phyloP scores from a whole-genome alignment of 2,888 invertebrate species.

The Nomada fucata region DNA sequence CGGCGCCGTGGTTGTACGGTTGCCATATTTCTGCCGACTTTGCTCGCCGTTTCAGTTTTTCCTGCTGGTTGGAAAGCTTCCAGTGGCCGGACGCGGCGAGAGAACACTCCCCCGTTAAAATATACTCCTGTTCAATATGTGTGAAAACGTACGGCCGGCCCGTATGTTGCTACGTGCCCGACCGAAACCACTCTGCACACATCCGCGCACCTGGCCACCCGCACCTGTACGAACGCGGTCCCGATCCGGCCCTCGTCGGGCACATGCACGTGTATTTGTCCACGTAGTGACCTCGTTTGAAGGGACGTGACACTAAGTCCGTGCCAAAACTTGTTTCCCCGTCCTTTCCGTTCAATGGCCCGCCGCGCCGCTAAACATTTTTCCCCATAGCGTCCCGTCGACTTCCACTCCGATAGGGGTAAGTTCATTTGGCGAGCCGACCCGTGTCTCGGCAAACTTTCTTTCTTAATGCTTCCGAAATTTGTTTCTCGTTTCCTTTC shows the following conservation, averaged over 20 bases:
- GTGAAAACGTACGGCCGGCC: slow-evolving; percentile 75
- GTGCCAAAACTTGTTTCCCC: slow-evolving; percentile 60
- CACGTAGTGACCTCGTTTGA: slow-evolving; percentile 46
- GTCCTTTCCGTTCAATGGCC: slow-evolving; percentile 3
- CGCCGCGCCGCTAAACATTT: slow-evolving; percentile 49
- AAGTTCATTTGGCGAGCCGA: slow-evolving; percentile 29
- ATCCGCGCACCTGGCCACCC: not conserved
- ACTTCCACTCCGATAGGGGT: slow-evolving; percentile 8
- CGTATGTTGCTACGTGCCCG: slow-evolving; percentile 63
- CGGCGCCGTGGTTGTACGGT: slow-evolving; percentile 74
- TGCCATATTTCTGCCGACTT: slow-evolving; percentile 81
- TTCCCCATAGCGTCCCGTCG: slow-evolving; percentile 17
- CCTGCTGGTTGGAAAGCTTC: slow-evolving; percentile 80
- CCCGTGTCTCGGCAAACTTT: slow-evolving; percentile 8
- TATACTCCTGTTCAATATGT: slow-evolving; percentile 77
- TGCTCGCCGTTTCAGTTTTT: slow-evolving; percentile 80
- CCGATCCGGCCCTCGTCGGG: slow-evolving; percentile 9
- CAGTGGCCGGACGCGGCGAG: slow-evolving; percentile 68
- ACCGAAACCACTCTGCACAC: slow-evolving; percentile 17
- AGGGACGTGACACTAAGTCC: slow-evolving; percentile 47
- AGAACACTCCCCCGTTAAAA: slow-evolving; percentile 64
- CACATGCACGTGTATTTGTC: slow-evolving; percentile 52
- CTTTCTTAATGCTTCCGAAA: slow-evolving; percentile 33
- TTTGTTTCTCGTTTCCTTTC: slow-evolving; percentile 14
- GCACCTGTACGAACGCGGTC: slow-evolving; percentile 17